Conservation (phyloP, 2,888 invertebrate genomes). For the Hoplodrina ambigua region DNA sequence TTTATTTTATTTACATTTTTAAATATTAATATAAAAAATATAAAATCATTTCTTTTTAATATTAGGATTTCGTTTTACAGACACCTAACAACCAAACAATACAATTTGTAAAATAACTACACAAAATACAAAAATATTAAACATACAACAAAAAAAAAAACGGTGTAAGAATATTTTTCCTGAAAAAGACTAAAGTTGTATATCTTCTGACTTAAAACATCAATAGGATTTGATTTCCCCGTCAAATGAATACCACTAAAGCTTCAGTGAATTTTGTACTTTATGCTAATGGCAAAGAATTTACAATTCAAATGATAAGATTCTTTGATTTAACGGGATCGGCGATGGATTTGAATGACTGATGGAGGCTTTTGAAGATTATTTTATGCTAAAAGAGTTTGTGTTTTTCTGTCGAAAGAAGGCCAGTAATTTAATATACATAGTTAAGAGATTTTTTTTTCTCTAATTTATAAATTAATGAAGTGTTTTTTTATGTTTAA, state of each 20-base stretch:
- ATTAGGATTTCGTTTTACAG: no score
- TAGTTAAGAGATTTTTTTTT: background rate
- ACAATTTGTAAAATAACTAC: background rate
- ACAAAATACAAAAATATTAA: background rate
- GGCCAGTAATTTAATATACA: constrained; percentile 1
- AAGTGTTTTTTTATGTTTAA: background rate
- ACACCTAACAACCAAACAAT: background rate
- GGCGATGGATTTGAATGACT: constrained; percentile 53
- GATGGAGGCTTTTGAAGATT: constrained; percentile 54
- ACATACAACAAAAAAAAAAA: constrained; percentile 3
- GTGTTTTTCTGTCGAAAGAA: background rate
- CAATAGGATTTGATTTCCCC: constrained; percentile 55
- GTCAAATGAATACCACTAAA: constrained; percentile 59
- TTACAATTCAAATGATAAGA: constrained; percentile 64
- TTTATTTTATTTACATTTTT: no score
- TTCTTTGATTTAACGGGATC: constrained; percentile 59
- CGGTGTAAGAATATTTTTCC: constrained; percentile 10
- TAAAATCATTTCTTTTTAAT: no score
- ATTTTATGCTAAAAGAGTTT: constrained; percentile 37
- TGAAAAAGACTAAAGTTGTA: constrained; percentile 14
- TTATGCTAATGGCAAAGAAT: constrained; percentile 61
- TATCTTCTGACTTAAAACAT: constrained; percentile 41
- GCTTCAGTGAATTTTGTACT: constrained; percentile 58
- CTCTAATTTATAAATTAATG: background rate
- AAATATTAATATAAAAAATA: no score